These are phyloP conservation scores for Melanophora roralis DNA, from an alignment of 2,888 invertebrate species.

Conservation along the genomic window DNA sequence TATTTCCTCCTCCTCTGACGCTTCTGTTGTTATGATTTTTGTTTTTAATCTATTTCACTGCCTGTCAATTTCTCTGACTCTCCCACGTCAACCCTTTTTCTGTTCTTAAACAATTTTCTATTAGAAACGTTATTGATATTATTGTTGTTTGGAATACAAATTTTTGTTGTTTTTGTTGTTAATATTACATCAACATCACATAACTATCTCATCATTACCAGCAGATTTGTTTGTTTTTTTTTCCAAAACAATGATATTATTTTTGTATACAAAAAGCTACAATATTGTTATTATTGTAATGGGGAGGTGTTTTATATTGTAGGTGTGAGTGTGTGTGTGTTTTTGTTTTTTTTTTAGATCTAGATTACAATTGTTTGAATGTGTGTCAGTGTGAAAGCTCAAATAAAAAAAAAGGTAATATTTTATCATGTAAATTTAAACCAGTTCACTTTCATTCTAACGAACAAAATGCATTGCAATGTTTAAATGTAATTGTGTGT, in stretches of 20 bases:
- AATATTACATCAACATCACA: conserved; percentile 27
- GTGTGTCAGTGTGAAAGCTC: neutral
- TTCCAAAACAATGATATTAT: neutral
- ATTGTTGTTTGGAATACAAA: neutral
- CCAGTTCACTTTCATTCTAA: neutral
- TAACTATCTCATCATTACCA: conserved; percentile 42
- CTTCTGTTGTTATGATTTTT: conserved; percentile 10
- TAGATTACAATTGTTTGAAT: conserved; percentile 12
- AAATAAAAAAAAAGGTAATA: conserved; percentile 14
- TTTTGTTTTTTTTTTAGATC: too few relatives aligned
- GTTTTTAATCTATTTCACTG: neutral
- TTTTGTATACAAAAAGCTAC: neutral
- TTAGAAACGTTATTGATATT: neutral
- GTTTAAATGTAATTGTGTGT: neutral
- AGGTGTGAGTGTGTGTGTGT: neutral
- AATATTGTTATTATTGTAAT: neutral
- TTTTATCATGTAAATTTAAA: conserved; percentile 39
- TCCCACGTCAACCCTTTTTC: neutral
- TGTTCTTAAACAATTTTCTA: neutral
- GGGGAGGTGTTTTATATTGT: neutral
- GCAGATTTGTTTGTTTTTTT: conserved; percentile 10
- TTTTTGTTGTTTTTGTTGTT: conserved; percentile 36
- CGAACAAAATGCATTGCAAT: neutral
- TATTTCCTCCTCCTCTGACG: conserved; percentile 6
- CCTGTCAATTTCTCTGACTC: neutral